Conservation (phyloP, 2,888 invertebrate genomes). For the Stenichneumon culpator region DNA sequence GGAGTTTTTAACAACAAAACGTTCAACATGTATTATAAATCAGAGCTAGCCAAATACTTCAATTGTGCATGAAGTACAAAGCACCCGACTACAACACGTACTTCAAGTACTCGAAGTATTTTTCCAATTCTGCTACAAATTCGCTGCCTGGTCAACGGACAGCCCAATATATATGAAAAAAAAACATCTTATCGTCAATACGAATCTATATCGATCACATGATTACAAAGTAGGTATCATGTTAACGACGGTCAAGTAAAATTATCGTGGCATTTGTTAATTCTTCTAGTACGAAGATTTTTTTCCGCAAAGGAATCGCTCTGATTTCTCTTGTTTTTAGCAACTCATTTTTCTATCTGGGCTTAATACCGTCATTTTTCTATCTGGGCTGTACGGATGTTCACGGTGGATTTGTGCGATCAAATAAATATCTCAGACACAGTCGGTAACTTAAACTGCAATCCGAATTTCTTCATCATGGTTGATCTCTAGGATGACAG, state of each 20-base stretch:
- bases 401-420: neutral
- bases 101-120: neutral
- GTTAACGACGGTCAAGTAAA: neutral
- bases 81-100: neutral
- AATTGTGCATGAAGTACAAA: neutral
- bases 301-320: neutral
- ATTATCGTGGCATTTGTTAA: neutral
- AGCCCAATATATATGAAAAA: neutral
- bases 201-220: constrained; percentile 3
- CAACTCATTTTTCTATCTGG: too few relatives aligned
- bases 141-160: constrained; percentile 42
- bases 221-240: constrained; percentile 3
- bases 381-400: neutral
- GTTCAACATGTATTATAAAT: neutral
- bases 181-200: constrained; percentile 27
- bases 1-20: constrained; percentile 5
- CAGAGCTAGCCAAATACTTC: neutral
- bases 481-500: too few relatives aligned
- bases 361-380: too few relatives aligned
- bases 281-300: neutral
- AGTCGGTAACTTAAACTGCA: neutral
- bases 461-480: neutral
- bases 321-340: neutral
- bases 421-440: neutral
- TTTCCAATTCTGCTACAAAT: neutral